Percentiles rank a stretch among this genome's conserved stretches.
Evolutionary conservation across 2,113 vertebrate genomes (phyloP).

Genomic region (Stictonetta naevosa): DNA sequence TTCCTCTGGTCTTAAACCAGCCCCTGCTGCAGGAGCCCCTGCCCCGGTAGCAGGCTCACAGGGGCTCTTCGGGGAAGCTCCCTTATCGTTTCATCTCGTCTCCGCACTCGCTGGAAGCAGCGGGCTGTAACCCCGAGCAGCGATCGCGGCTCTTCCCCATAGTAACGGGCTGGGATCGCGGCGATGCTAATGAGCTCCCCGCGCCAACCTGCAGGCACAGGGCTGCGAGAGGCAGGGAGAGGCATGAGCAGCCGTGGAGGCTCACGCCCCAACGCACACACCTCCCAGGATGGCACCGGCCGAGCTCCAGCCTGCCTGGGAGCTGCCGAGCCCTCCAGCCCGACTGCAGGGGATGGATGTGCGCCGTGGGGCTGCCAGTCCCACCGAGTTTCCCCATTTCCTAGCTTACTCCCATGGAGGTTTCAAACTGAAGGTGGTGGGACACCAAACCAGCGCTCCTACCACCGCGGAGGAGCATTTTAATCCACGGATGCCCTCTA

Average conservation of each 20-base stretch:
- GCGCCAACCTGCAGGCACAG: background rate
- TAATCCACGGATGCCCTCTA: constrained; percentile 61
- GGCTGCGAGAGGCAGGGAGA: background rate
- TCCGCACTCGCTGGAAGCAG: background rate
- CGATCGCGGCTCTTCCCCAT: background rate
- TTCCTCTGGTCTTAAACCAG: background rate
- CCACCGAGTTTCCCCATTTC: background rate
- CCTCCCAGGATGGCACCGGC: background rate
- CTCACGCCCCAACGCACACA: fast-evolving
- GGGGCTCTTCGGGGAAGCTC: background rate
- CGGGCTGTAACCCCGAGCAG: background rate
- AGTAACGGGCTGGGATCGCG: background rate
- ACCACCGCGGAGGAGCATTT: background rate
- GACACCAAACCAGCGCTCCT: background rate
- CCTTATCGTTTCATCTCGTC: background rate
- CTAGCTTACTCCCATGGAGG: fast-evolving
- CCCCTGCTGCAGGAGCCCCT: fast-evolving
- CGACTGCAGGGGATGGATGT: background rate
- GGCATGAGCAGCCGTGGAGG: fast-evolving
- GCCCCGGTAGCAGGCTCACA: fast-evolving
- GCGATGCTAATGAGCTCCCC: fast-evolving
- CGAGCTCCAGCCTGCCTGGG: fast-evolving
- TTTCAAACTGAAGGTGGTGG: background rate
- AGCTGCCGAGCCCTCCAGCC: background rate
- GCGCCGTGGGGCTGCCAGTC: no score